These are phyloP conservation scores for Parascotia fuliginaria DNA, from an alignment of 2,888 invertebrate genomes.

Conservation along the genomic window DNA sequence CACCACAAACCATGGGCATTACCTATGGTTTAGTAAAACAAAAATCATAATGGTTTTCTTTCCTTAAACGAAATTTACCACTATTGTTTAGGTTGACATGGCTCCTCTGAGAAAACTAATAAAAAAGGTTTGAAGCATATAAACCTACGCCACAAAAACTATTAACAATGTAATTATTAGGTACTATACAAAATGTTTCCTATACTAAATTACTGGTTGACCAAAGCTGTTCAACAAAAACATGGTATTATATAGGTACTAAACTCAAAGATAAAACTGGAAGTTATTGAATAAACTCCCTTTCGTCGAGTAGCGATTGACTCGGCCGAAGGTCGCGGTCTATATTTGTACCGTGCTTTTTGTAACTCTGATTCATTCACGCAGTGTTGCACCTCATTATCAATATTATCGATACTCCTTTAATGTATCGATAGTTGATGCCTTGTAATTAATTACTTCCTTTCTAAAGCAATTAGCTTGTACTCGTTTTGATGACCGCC, in stretches of 20 bases:
- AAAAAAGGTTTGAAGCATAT: too few relatives aligned
- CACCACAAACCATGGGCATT: too few relatives aligned
- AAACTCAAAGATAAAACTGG: slow-evolving; percentile 3
- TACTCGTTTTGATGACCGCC: slow-evolving; percentile 15
- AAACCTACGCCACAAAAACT: too few relatives aligned
- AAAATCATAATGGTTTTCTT: too few relatives aligned
- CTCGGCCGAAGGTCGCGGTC: slow-evolving; percentile 68
- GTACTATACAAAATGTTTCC: too few relatives aligned
- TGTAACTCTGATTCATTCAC: slow-evolving; percentile 53
- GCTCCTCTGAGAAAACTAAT: too few relatives aligned
- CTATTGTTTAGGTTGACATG: too few relatives aligned
- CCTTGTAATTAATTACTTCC: slow-evolving; percentile 34
- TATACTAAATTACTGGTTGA: too few relatives aligned
- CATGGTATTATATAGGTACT: neutral
- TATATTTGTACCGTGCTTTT: slow-evolving; percentile 65
- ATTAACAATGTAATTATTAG: too few relatives aligned
- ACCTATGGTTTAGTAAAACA: too few relatives aligned
- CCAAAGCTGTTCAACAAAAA: too few relatives aligned
- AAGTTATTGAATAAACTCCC: slow-evolving; percentile 26
- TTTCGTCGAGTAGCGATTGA: slow-evolving; percentile 49
- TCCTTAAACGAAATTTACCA: too few relatives aligned
- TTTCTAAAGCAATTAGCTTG: slow-evolving; percentile 36
- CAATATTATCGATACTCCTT: slow-evolving; percentile 36
- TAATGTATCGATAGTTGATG: slow-evolving; percentile 26
- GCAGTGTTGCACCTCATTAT: slow-evolving; percentile 48